Conservation (phyloP, 2,797 vertebrate species). For the Scolopax rusticola region DNA sequence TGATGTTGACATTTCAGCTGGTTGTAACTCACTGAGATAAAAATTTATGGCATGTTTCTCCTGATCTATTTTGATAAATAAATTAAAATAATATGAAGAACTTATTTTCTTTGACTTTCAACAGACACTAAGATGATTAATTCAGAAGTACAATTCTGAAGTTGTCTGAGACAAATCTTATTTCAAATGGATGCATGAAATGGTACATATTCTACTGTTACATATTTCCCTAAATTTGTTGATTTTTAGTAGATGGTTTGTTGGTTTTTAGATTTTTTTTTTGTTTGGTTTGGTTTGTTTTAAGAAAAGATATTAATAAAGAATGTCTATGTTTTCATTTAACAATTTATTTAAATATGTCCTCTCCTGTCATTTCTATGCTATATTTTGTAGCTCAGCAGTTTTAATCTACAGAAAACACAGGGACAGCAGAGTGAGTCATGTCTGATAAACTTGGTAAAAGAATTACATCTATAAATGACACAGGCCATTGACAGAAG, state of each 20-base stretch:
- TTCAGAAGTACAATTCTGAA: not conserved
- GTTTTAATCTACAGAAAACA: conserved; percentile 18
- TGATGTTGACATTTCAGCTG: not conserved
- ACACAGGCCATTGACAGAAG: not conserved
- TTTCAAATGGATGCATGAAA: not conserved
- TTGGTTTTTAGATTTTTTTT: not conserved
- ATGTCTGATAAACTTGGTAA: not conserved
- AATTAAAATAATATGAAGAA: not conserved
- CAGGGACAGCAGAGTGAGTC: not conserved
- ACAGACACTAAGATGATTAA: not conserved
- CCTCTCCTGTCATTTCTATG: not conserved
- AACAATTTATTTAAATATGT: conserved; percentile 5
- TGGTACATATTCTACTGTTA: not conserved
- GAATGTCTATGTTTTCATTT: not conserved
- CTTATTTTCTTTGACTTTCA: not conserved
- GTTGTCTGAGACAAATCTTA: not conserved
- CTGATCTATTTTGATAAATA: not conserved
- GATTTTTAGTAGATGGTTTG: not conserved
- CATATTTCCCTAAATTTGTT: not conserved
- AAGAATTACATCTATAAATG: not conserved
- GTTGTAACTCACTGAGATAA: not conserved
- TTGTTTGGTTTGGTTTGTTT: not conserved
- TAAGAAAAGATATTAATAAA: not conserved
- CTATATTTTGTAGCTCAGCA: not conserved
- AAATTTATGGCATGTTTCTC: not conserved